A percentile compares a stretch with the other conserved stretches of the same genome.
These are phyloP conservation scores for Cariama cristata DNA, from an alignment of 2,113 vertebrate species.

Conservation along the genomic window DNA sequence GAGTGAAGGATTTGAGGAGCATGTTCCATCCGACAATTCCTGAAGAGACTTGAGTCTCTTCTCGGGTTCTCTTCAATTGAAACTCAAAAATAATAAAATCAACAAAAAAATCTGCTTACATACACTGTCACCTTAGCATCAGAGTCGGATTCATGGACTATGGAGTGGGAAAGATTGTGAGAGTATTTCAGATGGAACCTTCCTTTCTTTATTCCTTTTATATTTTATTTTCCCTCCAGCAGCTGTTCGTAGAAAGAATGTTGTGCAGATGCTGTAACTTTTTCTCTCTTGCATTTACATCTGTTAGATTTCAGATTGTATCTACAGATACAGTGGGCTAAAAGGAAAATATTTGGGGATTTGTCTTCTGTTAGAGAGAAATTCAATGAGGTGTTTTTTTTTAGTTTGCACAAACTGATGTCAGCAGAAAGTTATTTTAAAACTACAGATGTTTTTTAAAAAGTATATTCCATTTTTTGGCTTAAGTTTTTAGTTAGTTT, in stretches of 20 bases:
- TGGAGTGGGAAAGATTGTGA: constrained; percentile 75
- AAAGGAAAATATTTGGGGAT: constrained; percentile 50
- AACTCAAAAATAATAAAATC: constrained; percentile 75
- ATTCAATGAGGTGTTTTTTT: constrained; percentile 9
- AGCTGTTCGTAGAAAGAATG: constrained; percentile 77
- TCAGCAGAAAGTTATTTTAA: constrained; percentile 70
- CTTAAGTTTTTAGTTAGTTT: constrained; percentile 59
- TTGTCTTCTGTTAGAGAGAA: constrained; percentile 66
- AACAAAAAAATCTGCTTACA: constrained; percentile 80
- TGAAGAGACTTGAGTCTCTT: constrained; percentile 75
- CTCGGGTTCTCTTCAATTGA: constrained; percentile 72
- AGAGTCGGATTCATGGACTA: constrained; percentile 81
- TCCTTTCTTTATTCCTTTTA: constrained; percentile 62
- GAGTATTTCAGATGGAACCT: constrained; percentile 77
- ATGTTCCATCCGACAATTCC: constrained; percentile 92
- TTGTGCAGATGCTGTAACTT: constrained; percentile 75
- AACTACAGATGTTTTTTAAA: constrained; percentile 64
- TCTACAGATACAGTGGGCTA: constrained; percentile 59
- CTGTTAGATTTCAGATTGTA: constrained; percentile 61
- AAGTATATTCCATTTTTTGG: constrained; percentile 52
- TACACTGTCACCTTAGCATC: constrained; percentile 86
- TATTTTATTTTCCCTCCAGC: constrained; percentile 73
- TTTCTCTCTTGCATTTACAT: constrained; percentile 70
- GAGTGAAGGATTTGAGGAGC: constrained; percentile 96
- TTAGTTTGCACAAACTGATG: constrained; percentile 72